Conservation (phyloP, 2,113 vertebrate species). For the Centrocercus urophasianus region DNA sequence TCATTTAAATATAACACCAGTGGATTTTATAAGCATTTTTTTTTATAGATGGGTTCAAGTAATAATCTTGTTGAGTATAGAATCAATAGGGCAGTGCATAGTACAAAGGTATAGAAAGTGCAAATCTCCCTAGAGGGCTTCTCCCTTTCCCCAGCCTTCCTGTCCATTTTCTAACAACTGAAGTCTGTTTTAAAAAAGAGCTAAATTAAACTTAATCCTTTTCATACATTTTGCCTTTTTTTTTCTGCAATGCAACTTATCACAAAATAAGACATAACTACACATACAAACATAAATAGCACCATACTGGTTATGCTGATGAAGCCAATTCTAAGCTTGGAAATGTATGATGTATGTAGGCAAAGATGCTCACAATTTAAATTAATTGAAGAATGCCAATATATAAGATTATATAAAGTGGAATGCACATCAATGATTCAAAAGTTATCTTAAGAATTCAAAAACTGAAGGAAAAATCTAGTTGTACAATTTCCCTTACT, state of each 20-base stretch:
- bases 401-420: conserved; percentile 89
- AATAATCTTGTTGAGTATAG: conserved; percentile 95
- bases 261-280: conserved; percentile 86
- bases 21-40: conserved; percentile 88
- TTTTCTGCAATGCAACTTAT: conserved; percentile 78
- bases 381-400: conserved; percentile 67
- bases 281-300: conserved; percentile 87
- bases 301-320: conserved; percentile 85
- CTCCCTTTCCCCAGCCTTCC: conserved; percentile 80
- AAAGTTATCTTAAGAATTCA: conserved; percentile 62
- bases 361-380: conserved; percentile 68
- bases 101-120: conserved; percentile 99
- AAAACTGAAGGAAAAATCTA: neutral
- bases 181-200: conserved; percentile 82
- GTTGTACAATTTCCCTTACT: neutral
- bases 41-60: conserved; percentile 96
- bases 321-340: conserved; percentile 77
- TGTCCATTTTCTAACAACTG: conserved; percentile 86
- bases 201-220: conserved; percentile 84
- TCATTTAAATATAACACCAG: conserved; percentile 96
- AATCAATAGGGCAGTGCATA: conserved; percentile 99
- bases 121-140: conserved; percentile 95
- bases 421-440: conserved; percentile 98
- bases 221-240: conserved; percentile 75
- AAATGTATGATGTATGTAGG: conserved; percentile 56